A percentile compares a stretch with the other conserved stretches of the same genome.
These are phyloP conservation scores for Meteorus sp. DNA, from an alignment of 1,140 invertebrate species.

Conservation along the genomic window DNA sequence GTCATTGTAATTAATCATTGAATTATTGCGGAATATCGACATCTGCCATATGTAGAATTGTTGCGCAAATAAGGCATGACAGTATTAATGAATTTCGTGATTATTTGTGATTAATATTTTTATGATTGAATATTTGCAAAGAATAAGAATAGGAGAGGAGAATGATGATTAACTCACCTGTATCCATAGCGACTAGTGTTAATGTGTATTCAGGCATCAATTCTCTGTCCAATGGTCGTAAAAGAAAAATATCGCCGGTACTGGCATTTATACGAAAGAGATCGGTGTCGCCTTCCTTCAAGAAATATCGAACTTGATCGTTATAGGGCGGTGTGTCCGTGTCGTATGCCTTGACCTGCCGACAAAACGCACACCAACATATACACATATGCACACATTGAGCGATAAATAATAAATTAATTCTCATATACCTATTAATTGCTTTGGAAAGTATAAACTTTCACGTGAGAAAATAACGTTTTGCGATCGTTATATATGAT, in stretches of 20 bases:
- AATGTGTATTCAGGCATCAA: conserved; percentile 78
- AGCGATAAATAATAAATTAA: conserved; percentile 4
- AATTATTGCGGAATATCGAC: no score
- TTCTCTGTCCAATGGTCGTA: conserved; percentile 83
- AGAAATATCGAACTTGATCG: conserved; percentile 85
- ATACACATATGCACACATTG: no score
- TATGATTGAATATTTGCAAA: no score
- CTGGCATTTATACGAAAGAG: conserved; percentile 87
- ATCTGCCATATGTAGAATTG: no score
- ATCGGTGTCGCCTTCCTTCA: conserved; percentile 88
- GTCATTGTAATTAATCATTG: no score
- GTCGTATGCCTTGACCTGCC: conserved; percentile 80
- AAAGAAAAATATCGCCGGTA: conserved; percentile 82
- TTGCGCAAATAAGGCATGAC: no score
- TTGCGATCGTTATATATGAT: not conserved
- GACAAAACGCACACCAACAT: not conserved
- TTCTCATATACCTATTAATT: not conserved
- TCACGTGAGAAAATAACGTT: no score
- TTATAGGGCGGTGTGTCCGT: conserved; percentile 90
- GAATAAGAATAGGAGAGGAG: not conserved
- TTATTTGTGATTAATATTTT: no score
- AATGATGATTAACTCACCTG: conserved; percentile 67
- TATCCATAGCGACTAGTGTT: conserved; percentile 89
- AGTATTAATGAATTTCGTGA: no score
- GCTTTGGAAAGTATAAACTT: no score